These are phyloP conservation scores for Parnassius glacialis DNA, from an alignment of 2,888 invertebrate genomes.

Conservation along the genomic window DNA sequence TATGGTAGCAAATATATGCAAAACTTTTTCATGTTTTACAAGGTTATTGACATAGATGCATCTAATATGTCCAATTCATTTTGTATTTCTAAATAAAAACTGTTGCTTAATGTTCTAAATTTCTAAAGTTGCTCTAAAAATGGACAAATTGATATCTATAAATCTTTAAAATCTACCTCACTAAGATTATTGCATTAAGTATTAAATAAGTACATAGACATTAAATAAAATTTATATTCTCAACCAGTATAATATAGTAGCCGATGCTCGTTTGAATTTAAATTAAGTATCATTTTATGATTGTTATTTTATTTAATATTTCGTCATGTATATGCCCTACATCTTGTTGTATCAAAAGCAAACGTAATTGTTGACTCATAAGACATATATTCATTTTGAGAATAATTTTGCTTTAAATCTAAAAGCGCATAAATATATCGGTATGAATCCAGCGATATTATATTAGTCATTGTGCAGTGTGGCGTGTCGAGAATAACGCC, in stretches of 20 bases:
- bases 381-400: constrained; percentile 6
- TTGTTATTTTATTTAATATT: constrained; percentile 30
- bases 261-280: constrained; percentile 50
- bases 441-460: constrained; percentile 50
- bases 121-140: constrained; percentile 54
- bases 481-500: constrained; percentile 44
- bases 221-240: constrained; percentile 45
- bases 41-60: constrained; percentile 74
- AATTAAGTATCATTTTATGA: constrained; percentile 51
- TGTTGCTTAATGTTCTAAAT: constrained; percentile 54
- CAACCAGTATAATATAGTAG: constrained; percentile 41
- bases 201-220: constrained; percentile 21
- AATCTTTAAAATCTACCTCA: constrained; percentile 43
- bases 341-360: constrained; percentile 21
- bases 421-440: constrained; percentile 40
- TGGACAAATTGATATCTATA: constrained; percentile 46
- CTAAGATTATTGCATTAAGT: constrained; percentile 27
- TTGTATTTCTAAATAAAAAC: constrained; percentile 60
- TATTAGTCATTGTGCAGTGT: constrained; percentile 42
- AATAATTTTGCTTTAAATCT: constrained; percentile 23
- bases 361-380: constrained; percentile 12
- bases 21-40: constrained; percentile 64
- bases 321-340: constrained; percentile 4
- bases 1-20: constrained; percentile 55
- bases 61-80: constrained; percentile 54